Percentiles rank a stretch among this genome's conserved stretches.
These are phyloP conservation scores for Lepidochrysops patricia DNA, from an alignment of 2,888 invertebrate genomes.

Conservation along the genomic window DNA sequence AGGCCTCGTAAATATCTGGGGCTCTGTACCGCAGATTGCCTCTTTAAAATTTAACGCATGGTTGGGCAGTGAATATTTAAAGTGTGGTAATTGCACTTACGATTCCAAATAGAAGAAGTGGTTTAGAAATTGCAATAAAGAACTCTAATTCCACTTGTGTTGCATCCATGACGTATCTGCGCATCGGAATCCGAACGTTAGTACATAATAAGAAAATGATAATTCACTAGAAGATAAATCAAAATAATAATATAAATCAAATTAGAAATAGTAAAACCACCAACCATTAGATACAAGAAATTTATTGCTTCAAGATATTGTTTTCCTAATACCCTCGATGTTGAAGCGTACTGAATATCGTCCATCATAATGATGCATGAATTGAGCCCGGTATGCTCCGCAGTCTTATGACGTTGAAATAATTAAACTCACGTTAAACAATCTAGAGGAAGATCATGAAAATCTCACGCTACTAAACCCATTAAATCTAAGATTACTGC, in stretches of 20 bases:
- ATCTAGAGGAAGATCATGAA: neutral
- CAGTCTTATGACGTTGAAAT: conserved; percentile 2
- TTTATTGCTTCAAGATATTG: conserved; percentile 7
- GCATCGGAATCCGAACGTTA: no score
- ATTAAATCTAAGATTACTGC: neutral
- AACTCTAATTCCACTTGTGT: no score
- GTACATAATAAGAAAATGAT: neutral
- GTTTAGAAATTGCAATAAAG: neutral
- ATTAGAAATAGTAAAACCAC: neutral
- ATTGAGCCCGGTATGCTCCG: neutral
- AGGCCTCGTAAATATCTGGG: conserved; percentile 13
- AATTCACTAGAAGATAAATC: neutral
- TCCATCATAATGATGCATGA: conserved; percentile 4
- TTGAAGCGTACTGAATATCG: neutral
- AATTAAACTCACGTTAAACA: conserved; percentile 6
- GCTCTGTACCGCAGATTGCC: neutral
- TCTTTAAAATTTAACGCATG: conserved; percentile 10
- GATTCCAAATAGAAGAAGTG: neutral
- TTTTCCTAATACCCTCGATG: neutral
- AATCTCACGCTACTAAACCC: neutral
- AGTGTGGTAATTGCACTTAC: neutral
- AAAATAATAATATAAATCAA: neutral
- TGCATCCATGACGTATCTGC: no score
- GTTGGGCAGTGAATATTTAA: neutral
- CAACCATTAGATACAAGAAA: conserved; percentile 6